Percentiles rank a stretch among this genome's conserved stretches.
These are phyloP conservation scores for Aethes cnicana DNA, from an alignment of 2,888 invertebrate species.

Conservation along the genomic window DNA sequence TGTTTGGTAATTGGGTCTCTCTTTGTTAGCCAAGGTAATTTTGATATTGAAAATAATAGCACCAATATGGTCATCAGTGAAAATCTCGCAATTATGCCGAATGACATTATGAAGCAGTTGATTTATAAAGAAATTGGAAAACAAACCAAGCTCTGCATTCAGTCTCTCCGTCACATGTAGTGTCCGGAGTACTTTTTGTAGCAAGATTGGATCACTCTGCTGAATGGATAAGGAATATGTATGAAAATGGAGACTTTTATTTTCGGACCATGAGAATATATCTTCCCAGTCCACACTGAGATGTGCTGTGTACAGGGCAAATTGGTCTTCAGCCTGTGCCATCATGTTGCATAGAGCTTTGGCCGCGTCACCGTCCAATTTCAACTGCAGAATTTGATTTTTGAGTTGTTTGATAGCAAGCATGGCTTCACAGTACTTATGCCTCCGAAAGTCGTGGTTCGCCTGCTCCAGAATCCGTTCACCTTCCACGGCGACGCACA, in stretches of 20 bases:
- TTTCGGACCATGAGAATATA: conserved; percentile 69
- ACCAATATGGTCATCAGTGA: conserved; percentile 68
- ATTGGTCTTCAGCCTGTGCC: conserved; percentile 65
- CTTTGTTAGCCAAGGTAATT: conserved; percentile 57
- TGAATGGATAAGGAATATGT: conserved; percentile 68
- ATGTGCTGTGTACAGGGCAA: conserved; percentile 65
- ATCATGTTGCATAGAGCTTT: conserved; percentile 57
- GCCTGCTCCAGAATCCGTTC: conserved; percentile 61
- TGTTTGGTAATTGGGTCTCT: conserved; percentile 65
- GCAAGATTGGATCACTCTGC: conserved; percentile 64
- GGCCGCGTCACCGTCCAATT: conserved; percentile 58
- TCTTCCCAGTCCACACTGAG: conserved; percentile 74
- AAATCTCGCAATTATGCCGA: conserved; percentile 71
- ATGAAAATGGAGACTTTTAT: conserved; percentile 56
- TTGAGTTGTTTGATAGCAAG: conserved; percentile 53
- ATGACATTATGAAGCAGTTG: conserved; percentile 67
- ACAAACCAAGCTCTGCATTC: conserved; percentile 66
- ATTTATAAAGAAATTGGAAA: conserved; percentile 73
- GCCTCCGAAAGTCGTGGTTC: conserved; percentile 64
- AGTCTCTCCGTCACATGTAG: conserved; percentile 63
- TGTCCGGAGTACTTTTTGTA: conserved; percentile 68
- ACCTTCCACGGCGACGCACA: conserved; percentile 58
- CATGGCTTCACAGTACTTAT: conserved; percentile 64
- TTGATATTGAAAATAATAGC: conserved; percentile 72
- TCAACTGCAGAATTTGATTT: conserved; percentile 48